A percentile compares a stretch with the other conserved stretches of the same genome.
phyloP scores from a whole-genome alignment of 2,113 vertebrate genomes.

The Nothoprocta perdicaria region DNA sequence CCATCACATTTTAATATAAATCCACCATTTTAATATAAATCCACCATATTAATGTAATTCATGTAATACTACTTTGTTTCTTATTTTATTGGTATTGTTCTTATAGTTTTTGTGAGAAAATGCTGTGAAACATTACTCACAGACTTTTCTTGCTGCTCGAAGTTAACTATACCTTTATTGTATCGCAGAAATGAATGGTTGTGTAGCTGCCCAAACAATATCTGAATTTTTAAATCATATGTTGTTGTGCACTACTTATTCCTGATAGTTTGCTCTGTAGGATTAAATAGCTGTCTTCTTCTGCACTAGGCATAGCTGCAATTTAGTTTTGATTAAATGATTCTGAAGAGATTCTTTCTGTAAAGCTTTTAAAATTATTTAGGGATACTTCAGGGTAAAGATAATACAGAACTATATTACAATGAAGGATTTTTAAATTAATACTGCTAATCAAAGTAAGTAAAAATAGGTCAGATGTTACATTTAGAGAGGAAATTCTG shows the following conservation, averaged over 20 bases:
- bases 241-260: background rate
- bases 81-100: background rate
- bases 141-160: background rate
- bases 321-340: background rate
- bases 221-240: background rate
- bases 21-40: background rate
- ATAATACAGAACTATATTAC: background rate
- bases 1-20: background rate
- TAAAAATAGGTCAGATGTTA: background rate
- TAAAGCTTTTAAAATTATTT: background rate
- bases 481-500: background rate
- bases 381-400: background rate
- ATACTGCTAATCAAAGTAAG: background rate
- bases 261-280: background rate
- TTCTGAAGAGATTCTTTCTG: background rate
- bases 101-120: background rate
- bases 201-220: background rate
- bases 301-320: background rate
- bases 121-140: background rate
- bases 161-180: background rate
- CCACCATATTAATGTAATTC: background rate
- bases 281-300: background rate
- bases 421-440: background rate
- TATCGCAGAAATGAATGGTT: background rate
- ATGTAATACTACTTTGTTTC: background rate